These are phyloP conservation scores for Menidia menidia DNA, from an alignment of 2,797 vertebrate genomes.

Conservation along the genomic window DNA sequence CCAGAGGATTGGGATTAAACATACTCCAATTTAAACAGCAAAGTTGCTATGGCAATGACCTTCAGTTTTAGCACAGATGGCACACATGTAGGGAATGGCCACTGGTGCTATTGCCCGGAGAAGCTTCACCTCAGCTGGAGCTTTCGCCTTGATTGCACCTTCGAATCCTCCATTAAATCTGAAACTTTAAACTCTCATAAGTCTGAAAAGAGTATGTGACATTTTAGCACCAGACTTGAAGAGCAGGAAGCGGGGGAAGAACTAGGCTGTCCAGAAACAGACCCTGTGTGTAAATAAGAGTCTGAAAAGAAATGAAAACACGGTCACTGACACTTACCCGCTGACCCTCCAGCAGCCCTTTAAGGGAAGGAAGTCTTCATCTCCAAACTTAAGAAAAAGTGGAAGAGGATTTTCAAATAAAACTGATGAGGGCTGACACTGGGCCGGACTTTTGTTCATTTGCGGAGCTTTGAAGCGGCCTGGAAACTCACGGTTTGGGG, in stretches of 20 bases:
- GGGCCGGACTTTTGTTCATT: slow-evolving; percentile 43
- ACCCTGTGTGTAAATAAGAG: slow-evolving; percentile 49
- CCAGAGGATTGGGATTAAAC: slow-evolving; percentile 80
- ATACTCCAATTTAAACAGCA: slow-evolving; percentile 77
- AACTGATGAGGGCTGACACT: slow-evolving; percentile 72
- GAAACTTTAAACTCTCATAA: slow-evolving; percentile 37
- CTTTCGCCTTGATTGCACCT: slow-evolving; percentile 61
- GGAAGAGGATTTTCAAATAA: slow-evolving; percentile 67
- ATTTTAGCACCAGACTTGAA: slow-evolving; percentile 26
- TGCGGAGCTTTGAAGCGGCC: slow-evolving; percentile 54
- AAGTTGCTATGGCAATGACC: slow-evolving; percentile 82
- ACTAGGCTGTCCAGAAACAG: neutral
- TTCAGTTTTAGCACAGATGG: slow-evolving; percentile 71
- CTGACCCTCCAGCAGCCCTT: slow-evolving; percentile 14
- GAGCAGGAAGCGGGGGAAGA: neutral
- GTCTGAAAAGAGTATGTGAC: slow-evolving; percentile 41
- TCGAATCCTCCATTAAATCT: slow-evolving; percentile 65
- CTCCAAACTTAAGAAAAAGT: slow-evolving; percentile 69
- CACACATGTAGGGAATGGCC: slow-evolving; percentile 36
- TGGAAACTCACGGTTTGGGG: slow-evolving; percentile 88
- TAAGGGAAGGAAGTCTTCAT: slow-evolving; percentile 33
- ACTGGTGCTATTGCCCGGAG: slow-evolving; percentile 61
- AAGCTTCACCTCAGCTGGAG: slow-evolving; percentile 26
- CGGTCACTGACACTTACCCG: slow-evolving; percentile 35
- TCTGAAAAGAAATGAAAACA: slow-evolving; percentile 49